Base-by-base conservation (phyloP, 1,140 invertebrate genomes). In the Lysiphlebus fabarum region DNA sequence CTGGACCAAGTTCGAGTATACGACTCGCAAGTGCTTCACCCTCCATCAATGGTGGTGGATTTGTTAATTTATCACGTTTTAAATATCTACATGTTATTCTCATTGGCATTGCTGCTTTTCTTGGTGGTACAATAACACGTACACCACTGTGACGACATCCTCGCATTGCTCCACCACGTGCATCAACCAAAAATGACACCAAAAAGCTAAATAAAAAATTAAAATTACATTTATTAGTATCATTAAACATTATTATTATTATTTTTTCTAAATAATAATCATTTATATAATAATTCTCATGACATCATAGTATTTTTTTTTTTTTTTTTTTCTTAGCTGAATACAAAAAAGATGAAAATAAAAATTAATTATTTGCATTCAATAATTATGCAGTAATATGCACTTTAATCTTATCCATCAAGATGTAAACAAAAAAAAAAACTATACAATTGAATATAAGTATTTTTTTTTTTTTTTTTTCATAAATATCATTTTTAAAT, bases 181-280 rank as follows among this genome's bases (percentile, higher is more conserved):
- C 95, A 77, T 98, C 95, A 61, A 98, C 95, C 85, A 98, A 87
- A 79, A 98, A 98, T 63, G 93, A 96, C 66, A 98, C 95, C 80
- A 98, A 84, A 83, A 98, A 98, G 72, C 93, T 96, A 73, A 68
- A 42, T 56, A 56, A 33, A 11, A 53, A 12, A 55, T 40, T 53
- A 56, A 33, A 33, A 59, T 14, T 9, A 36, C n/a, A 56, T 56
- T 44, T 44, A 11, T 42, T 34, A 56, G 45, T 36, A 12, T 12
- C 38, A 37, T 33, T 36, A 54, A 12, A n/a, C 45, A 56, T 37
- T 53, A 37, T 51, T 54, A 26, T 26, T 26, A 26, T 26, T 26
- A 2, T 2, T 26, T 26, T 26, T 26, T 26, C 17, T 26, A 26
- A 26, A 26, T 26, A 26, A 26, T 1, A 1, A 26, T 26, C 17